Evolutionary conservation across 2,888 invertebrate genomes (phyloP).

Genomic region (Epirrita christyi): DNA sequence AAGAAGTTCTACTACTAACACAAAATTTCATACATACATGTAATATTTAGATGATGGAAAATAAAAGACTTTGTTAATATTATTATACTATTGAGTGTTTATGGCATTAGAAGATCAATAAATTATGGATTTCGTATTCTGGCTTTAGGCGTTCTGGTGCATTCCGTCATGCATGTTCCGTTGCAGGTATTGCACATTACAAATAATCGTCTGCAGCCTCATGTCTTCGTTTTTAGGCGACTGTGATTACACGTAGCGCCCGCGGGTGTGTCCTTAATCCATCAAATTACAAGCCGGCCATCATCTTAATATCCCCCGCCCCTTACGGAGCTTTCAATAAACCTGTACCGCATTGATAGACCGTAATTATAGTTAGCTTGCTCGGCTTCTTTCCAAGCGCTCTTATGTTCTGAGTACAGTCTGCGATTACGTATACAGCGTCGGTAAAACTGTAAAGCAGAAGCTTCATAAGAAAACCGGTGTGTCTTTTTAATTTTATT

Average conservation of each 20-base stretch:
- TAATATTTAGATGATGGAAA: too few relatives aligned
- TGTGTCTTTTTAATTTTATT: too few relatives aligned
- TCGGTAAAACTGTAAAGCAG: too few relatives aligned
- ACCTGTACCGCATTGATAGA: slow-evolving; percentile 80
- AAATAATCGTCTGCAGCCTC: slow-evolving; percentile 38
- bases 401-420: slow-evolving; percentile 1
- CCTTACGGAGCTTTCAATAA: slow-evolving; percentile 79
- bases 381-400: slow-evolving; percentile 23
- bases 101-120: too few relatives aligned
- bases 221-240: slow-evolving; percentile 67
- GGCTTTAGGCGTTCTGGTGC: background rate
- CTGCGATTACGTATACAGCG: too few relatives aligned
- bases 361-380: slow-evolving; percentile 73
- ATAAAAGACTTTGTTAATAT: too few relatives aligned
- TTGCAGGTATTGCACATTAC: slow-evolving; percentile 30
- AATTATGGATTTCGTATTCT: background rate
- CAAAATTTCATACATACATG: too few relatives aligned
- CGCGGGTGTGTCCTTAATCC: slow-evolving; percentile 79
- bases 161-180: background rate
- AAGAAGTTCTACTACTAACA: too few relatives aligned
- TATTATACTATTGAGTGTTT: too few relatives aligned
- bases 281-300: slow-evolving; percentile 81
- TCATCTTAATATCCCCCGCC: slow-evolving; percentile 82
- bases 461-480: too few relatives aligned
- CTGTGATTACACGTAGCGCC: slow-evolving; percentile 71